Conservation (phyloP, 2,888 invertebrate species). For the Drosophila siamana region DNA sequence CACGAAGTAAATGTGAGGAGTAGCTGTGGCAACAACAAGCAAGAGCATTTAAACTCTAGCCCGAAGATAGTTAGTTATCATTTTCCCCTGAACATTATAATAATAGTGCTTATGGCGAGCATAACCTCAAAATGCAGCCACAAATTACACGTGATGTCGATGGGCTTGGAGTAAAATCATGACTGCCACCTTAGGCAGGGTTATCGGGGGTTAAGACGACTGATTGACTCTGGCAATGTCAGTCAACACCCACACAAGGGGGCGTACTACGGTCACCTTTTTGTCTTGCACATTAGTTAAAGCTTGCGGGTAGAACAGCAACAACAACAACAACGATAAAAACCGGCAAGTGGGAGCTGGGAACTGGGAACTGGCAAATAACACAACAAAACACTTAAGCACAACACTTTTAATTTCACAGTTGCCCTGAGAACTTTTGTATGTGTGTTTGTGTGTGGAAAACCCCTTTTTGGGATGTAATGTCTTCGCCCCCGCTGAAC, state of each 20-base stretch:
- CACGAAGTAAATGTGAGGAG: too few relatives aligned
- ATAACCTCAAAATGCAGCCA: constrained; percentile 53
- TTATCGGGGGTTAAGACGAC: constrained; percentile 12
- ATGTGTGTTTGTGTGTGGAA: too few relatives aligned
- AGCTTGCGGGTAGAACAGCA: constrained; percentile 59
- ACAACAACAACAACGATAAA: constrained; percentile 27
- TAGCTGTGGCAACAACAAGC: not conserved
- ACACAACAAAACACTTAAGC: constrained; percentile 78
- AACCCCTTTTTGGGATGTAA: constrained; percentile 34
- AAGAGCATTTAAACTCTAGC: not conserved
- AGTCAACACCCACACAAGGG: constrained; percentile 33
- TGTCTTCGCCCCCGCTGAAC: constrained; percentile 1
- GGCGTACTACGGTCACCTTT: constrained; percentile 48
- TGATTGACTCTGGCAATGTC: constrained; percentile 65
- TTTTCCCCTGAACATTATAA: not conserved
- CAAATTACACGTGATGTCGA: constrained; percentile 26
- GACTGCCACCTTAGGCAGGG: constrained; percentile 7
- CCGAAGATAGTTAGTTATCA: not conserved
- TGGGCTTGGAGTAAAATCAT: not conserved
- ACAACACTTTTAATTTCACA: constrained; percentile 77
- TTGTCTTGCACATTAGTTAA: constrained; percentile 72
- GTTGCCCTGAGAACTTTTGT: constrained; percentile 36
- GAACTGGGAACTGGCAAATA: constrained; percentile 46
- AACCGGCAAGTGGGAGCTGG: constrained; percentile 8
- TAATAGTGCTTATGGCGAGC: constrained; percentile 8